Conservation (phyloP, 2,797 vertebrate species). For the Myoxocephalus aenaeus region DNA sequence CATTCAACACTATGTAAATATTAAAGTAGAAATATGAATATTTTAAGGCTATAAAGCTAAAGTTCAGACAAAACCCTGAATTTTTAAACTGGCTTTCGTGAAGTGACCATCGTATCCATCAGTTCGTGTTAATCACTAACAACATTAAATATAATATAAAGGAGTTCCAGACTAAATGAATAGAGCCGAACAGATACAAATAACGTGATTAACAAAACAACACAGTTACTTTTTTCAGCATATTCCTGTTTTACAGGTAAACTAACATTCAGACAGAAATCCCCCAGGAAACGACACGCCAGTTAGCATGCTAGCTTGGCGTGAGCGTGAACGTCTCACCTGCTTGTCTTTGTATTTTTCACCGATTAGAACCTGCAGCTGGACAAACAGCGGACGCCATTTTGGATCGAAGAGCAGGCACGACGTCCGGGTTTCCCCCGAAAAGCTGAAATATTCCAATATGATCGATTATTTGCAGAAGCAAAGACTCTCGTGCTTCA, state of each 20-base stretch:
- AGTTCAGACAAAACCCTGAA: fast-evolving
- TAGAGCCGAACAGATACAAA: neutral
- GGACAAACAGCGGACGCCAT: conserved; percentile 24
- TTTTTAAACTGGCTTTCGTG: neutral
- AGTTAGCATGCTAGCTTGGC: conserved; percentile 59
- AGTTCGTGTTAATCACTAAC: neutral
- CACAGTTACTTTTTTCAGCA: neutral
- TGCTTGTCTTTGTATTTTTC: conserved; percentile 20
- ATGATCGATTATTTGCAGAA: neutral
- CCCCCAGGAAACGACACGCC: conserved; percentile 54
- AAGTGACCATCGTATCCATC: neutral
- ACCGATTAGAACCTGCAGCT: conserved; percentile 8
- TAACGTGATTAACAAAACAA: neutral
- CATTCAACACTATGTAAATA: neutral
- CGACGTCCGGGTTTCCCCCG: fast-evolving
- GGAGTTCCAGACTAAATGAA: neutral
- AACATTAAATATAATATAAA: neutral
- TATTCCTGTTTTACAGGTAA: neutral
- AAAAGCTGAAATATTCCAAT: neutral
- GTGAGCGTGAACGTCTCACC: conserved; percentile 53
- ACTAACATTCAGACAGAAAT: neutral
- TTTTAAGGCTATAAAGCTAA: neutral
- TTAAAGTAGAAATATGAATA: neutral
- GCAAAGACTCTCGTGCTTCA: conserved; percentile 20
- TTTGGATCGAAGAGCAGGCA: fast-evolving